Percentiles rank a stretch among this genome's conserved stretches.
phyloP scores from a whole-genome alignment of 2,797 vertebrate species.

The Xenentodon cancila region DNA sequence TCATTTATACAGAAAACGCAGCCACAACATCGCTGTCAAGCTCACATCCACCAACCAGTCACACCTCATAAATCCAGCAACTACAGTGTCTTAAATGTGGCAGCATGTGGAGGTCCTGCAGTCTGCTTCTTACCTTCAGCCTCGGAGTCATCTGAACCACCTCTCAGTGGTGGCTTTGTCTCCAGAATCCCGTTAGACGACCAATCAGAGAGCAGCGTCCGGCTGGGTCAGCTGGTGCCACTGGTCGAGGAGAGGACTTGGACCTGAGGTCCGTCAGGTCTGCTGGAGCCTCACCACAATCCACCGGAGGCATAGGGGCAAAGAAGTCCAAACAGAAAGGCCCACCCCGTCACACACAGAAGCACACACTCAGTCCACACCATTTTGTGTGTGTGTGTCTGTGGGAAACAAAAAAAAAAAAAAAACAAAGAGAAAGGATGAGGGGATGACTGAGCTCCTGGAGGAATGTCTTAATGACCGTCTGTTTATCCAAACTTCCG shows the following conservation, averaged over 20 bases:
- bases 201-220: slow-evolving; percentile 44
- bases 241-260: neutral
- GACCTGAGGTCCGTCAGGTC: neutral
- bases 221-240: neutral
- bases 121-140: slow-evolving; percentile 19
- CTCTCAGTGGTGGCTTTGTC: too few relatives aligned
- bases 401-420: slow-evolving; percentile 6
- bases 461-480: slow-evolving; percentile 51
- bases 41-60: too few relatives aligned
- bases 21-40: too few relatives aligned
- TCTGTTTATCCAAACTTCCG: slow-evolving; percentile 5
- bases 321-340: slow-evolving; percentile 19
- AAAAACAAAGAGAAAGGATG: slow-evolving; percentile 4
- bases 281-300: neutral
- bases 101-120: neutral
- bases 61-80: too few relatives aligned
- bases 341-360: neutral
- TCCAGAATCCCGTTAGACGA: neutral
- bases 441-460: neutral
- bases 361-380: neutral
- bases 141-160: neutral
- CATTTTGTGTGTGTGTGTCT: neutral
- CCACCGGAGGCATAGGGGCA: slow-evolving; percentile 14
- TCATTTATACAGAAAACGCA: too few relatives aligned
- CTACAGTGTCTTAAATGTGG: too few relatives aligned